Conservation (phyloP, 2,888 invertebrate species). For the Coleophora flavipennella region DNA sequence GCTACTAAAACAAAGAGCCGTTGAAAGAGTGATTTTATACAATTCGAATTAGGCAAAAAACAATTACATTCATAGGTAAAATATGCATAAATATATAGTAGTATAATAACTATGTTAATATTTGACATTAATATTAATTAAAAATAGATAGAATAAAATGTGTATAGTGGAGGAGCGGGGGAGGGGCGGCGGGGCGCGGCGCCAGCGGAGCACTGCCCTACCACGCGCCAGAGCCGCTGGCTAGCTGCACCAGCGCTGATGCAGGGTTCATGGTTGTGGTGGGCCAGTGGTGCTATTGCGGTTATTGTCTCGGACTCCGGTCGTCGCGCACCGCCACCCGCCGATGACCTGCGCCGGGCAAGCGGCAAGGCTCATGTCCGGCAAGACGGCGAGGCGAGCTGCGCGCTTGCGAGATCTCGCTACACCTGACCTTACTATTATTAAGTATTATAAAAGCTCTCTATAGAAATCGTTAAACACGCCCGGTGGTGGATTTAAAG, state of each 20-base stretch:
- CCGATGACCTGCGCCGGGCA: constrained; percentile 24
- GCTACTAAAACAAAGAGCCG: constrained; percentile 65
- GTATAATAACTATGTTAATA: constrained; percentile 70
- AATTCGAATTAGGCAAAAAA: constrained; percentile 72
- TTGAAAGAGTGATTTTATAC: constrained; percentile 69
- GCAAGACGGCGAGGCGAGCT: constrained; percentile 12
- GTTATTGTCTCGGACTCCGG: constrained; percentile 20
- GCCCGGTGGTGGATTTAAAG: constrained; percentile 24
- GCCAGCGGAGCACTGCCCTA: constrained; percentile 38
- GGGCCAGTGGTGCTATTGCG: constrained; percentile 11
- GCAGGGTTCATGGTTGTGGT: no score
- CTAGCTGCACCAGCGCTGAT: not conserved
- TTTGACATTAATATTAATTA: constrained; percentile 73
- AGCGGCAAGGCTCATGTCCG: constrained; percentile 8
- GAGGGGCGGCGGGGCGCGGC: constrained; percentile 42
- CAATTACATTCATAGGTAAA: constrained; percentile 71
- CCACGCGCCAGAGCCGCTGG: constrained; percentile 6
- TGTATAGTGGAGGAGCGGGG: constrained; percentile 67
- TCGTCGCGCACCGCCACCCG: constrained; percentile 22
- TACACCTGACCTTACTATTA: constrained; percentile 13
- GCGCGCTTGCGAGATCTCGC: no score
- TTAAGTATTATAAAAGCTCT: constrained; percentile 35
- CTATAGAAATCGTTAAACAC: constrained; percentile 39
- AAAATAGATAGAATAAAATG: constrained; percentile 72
- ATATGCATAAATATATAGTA: constrained; percentile 65